phyloP scores from a whole-genome alignment of 1,140 invertebrate genomes.

The Eriocheir sinensis region DNA sequence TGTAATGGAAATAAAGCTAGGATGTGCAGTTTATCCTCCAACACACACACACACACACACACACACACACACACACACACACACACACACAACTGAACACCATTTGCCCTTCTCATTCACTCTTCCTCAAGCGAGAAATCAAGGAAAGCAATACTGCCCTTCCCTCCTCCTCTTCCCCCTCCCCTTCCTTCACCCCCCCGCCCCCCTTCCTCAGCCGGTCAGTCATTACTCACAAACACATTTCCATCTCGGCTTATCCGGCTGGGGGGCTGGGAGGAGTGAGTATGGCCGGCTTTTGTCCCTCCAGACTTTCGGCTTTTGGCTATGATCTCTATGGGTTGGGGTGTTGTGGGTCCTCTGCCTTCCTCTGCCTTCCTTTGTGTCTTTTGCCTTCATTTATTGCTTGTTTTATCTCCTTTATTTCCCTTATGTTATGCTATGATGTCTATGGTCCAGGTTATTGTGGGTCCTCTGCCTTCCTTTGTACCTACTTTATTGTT shows the following conservation, averaged over 20 bases:
- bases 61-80: too few relatives aligned
- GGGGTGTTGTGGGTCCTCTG: background rate
- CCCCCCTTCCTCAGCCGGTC: background rate
- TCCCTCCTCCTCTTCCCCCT: background rate
- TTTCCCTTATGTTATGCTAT: too few relatives aligned
- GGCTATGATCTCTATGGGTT: background rate
- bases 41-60: too few relatives aligned
- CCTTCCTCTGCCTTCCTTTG: background rate
- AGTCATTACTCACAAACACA: background rate
- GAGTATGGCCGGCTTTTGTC: background rate
- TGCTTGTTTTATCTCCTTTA: background rate
- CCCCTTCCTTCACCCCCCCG: background rate
- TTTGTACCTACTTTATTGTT: background rate
- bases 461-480: background rate
- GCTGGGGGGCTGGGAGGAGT: background rate
- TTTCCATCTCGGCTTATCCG: background rate
- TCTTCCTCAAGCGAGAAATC: too few relatives aligned
- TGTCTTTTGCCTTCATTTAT: background rate
- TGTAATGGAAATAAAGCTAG: too few relatives aligned
- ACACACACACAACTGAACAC: too few relatives aligned
- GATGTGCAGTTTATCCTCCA: too few relatives aligned
- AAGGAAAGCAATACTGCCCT: background rate
- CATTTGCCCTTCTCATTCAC: too few relatives aligned
- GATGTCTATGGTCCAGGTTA: too few relatives aligned
- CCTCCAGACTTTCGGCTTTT: background rate